Base-by-base conservation (phyloP, 1,140 invertebrate species). In the Leptinotarsa lineolata region DNA sequence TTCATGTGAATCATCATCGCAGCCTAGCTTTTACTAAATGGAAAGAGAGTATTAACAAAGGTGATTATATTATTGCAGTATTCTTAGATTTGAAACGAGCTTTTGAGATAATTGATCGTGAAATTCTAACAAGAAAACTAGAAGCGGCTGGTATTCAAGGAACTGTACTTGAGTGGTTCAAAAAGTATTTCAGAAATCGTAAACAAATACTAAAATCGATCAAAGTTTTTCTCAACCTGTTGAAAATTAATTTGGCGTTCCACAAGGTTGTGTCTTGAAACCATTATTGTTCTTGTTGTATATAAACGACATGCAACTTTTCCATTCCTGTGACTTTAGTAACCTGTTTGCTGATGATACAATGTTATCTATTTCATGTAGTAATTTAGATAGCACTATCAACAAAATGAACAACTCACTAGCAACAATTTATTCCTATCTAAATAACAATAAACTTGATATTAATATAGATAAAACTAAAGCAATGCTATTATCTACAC, bases 11-110 rank as follows among this genome's bases (percentile, higher is more conserved):
- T 60, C 59, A n/a, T 5, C 59, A 8, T n/a, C n/a, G 20, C 59
- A 60, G n/a, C 59, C n/a, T n/a, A 60, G n/a, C 59, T 8, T 8
- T 60, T 21, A 11, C 59, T 6, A 60, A 60, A 60, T 60, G n/a
- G 59, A 21, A 60, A 60, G n/a, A 60, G n/a, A 60, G n/a, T 60
- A 60, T 60, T 60, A n/a, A 60, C n/a, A 60, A 60, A 60, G 59
- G 59, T 60, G 59, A 60, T 8, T 60, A 60, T 60, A n/a, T 60
- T 6, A n/a, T 60, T 60, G n/a, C 59, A 8, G 59, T 60, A n/a
- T 60, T 60, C n/a, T 60, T 60, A 60, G 59, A n/a, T n/a, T 21
- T 60, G n/a, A 60, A 60, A 60, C 16, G 59, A 60, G 59, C 59
- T 21, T 60, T 60, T n/a, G n/a, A 60, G n/a, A 60, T n/a, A 60